phyloP scores from a whole-genome alignment of 2,113 vertebrate species.

The Sapayoa aenigma region DNA sequence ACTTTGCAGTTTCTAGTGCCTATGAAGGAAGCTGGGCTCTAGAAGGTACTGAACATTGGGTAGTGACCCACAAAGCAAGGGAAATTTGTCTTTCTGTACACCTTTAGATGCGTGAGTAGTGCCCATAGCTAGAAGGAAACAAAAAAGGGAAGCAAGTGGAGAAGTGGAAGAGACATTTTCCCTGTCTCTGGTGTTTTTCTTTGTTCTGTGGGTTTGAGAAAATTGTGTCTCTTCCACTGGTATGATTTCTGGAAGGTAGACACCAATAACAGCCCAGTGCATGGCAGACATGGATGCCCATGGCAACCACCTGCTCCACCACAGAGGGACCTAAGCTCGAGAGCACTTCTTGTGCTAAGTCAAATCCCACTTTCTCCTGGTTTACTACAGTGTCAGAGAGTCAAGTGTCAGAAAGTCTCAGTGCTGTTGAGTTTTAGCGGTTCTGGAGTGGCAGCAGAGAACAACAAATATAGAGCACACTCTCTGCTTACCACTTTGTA shows the following conservation, averaged over 20 bases:
- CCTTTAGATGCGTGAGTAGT: rapidly evolving
- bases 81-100: not conserved
- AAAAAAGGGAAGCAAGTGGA: not conserved
- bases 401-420: not conserved
- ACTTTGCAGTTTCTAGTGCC: not conserved
- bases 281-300: not conserved
- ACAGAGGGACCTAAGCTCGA: not conserved
- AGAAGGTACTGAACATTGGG: not conserved
- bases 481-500: not conserved
- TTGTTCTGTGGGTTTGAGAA: not conserved
- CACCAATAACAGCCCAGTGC: not conserved
- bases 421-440: not conserved
- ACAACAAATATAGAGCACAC: not conserved
- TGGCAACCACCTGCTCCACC: not conserved
- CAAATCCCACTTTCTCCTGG: not conserved
- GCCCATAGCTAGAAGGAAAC: not conserved
- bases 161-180: not conserved
- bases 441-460: not conserved
- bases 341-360: not conserved
- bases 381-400: not conserved
- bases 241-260: not conserved
- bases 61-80: not conserved
- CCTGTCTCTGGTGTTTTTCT: not conserved
- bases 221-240: not conserved
- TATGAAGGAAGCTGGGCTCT: not conserved